Base-by-base conservation (phyloP, 2,113 vertebrate genomes). In the Oncorhynchus keta region DNA sequence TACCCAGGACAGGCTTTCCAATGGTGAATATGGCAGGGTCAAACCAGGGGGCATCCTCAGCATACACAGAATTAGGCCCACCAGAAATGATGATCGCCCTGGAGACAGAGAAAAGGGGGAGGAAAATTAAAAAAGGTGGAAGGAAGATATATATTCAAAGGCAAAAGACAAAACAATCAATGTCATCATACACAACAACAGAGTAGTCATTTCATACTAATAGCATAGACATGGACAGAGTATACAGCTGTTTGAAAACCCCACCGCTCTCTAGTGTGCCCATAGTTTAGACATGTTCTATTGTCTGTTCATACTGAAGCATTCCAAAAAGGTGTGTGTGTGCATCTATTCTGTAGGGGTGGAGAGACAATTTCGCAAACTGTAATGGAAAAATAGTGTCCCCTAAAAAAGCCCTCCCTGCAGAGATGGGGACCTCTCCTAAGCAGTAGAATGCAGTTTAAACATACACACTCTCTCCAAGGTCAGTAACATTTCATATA, bases 71-170 rank as follows among this genome's bases (percentile, higher is more conserved):
- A 75, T 97, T 98, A 73, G 98, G 98, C 79, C 98, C 98, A 87
- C 97, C 98, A 35, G 98, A 99, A 86, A 99, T 99, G 76, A 99
- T 99, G 82, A 99, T 96, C 55, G 98, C 98, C 76, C 97, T 99
- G 86, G 70, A 45, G 39, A 45, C 5, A 79, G 86, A 72, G 20
- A 70, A 4, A n/a, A 70, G 8, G 13, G n/a, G 45, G 13, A 51
- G 24, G 48, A 39, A 39, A 35, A 16, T 51, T 32, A 39, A 20
- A 32, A 5, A 32, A 8, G 35, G 8, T 8, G 26, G 4, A 28
- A 22, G 18, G 22, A 3, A 24, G 39, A 45, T 11, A 45, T 12
- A 45, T 45, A 45, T 45, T 7, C 6, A 12, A 39, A 70, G 22
- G 9, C 32, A 35, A 35, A 35, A 8, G 9, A 55, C 39, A 55